phyloP scores from a whole-genome alignment of 2,113 vertebrate species.

The Syrmaticus mikado region DNA sequence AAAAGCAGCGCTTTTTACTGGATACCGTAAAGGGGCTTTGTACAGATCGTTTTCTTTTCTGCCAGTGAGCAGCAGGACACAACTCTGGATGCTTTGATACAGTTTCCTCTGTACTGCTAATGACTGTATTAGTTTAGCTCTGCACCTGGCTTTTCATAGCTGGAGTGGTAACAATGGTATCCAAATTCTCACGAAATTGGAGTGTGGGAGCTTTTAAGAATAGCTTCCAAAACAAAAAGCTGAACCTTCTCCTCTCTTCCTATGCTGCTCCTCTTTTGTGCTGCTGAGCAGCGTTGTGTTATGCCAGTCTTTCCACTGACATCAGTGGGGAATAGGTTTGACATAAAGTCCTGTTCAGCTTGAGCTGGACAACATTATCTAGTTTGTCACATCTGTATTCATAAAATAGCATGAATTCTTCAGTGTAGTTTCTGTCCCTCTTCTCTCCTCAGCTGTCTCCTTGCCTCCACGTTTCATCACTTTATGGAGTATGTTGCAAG shows the following conservation, averaged over 20 bases:
- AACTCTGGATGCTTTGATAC: not conserved
- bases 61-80: not conserved
- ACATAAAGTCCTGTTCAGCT: not conserved
- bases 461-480: not conserved
- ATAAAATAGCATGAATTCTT: constrained; percentile 5
- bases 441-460: not conserved
- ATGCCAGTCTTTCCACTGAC: not conserved
- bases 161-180: not conserved
- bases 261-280: not conserved
- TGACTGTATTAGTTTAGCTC: not conserved
- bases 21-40: not conserved
- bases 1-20: not conserved
- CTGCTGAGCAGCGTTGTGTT: not conserved
- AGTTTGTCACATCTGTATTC: not conserved
- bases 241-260: not conserved
- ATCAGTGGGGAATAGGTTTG: not conserved
- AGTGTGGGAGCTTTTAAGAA: not conserved
- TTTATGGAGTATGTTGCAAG: not conserved
- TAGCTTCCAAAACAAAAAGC: not conserved
- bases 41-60: not conserved
- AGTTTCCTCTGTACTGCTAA: not conserved
- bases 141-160: not conserved
- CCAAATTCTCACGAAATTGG: not conserved
- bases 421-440: not conserved
- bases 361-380: not conserved